Evolutionary conservation across 2,797 vertebrate species (phyloP), one percentile per base, ranked within the genome.

Genomic region (Peromyscus eremicus): DNA sequence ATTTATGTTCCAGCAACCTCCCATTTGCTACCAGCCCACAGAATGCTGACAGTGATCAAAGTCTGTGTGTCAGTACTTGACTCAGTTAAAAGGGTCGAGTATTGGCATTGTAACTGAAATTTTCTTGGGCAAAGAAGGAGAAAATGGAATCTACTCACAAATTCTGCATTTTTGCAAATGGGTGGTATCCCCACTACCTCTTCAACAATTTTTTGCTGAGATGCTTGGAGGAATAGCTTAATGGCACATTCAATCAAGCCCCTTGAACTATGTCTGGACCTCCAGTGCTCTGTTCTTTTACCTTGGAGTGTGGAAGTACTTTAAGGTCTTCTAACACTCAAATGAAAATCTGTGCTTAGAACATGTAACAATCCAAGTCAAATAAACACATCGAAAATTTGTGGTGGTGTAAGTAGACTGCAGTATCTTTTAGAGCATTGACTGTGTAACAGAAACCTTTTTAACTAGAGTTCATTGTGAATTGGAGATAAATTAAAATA

Each of bases 161-260:
- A 52, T 46, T 88, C 49, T 49, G 2, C 23, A 3, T 57, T 40
- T 77, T 13, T 82, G 10, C 29, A 79, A 81, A 91, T 88, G 9
- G 5, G 1, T 32, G 0, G 8, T 5, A 11, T 49, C 10, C 3
- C 6, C 46, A 14, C 1, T 23, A 5, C 23, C 6, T 40, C 8
- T 34, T 62, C 1, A 25, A 6, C 9, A 52, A 5, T 1, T 14
- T 7, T 19, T 0, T n/a, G 3, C 32, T 73, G n/a, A 89, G 14
- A 21, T 0, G 10, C 37, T 49, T 40, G 21, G 14, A 79, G 0
- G 7, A 11, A 40, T 7, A 11, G 5, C 4, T 52, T 46, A 84
- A 68, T 49, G 66, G 0, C 6, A 83, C 6, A 32, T 68, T 55
- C 62, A 57, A 64, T 76, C 4, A 64, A 71, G 25, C 1, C 23